phyloP scores from a whole-genome alignment of 2,113 vertebrate genomes.

The Dipodomys ordii region DNA sequence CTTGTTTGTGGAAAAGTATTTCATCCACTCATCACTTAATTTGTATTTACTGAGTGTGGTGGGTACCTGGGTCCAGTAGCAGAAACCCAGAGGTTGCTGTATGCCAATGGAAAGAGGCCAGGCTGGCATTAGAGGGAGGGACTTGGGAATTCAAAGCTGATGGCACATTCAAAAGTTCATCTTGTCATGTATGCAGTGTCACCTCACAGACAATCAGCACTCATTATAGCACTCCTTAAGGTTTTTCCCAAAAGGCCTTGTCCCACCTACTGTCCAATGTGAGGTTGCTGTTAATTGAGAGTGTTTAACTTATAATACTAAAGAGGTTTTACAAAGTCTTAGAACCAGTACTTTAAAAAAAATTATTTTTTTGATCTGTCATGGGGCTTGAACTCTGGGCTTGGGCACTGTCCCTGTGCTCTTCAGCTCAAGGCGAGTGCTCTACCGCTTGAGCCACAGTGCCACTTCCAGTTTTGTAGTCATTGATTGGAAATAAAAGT shows the following conservation, averaged over 20 bases:
- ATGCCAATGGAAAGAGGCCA: too few species aligned
- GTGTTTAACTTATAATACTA: not conserved
- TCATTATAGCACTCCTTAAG: not conserved
- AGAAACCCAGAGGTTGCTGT: too few species aligned
- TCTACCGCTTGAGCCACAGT: too few species aligned
- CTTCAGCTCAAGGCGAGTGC: too few species aligned
- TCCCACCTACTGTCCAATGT: not conserved
- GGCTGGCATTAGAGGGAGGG: not conserved
- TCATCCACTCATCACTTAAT: not conserved
- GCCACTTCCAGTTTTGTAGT: too few species aligned
- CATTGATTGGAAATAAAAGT: too few species aligned
- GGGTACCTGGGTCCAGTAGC: accelerated
- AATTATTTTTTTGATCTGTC: too few species aligned
- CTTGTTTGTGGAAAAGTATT: not conserved
- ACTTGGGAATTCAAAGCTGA: not conserved
- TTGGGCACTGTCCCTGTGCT: too few species aligned
- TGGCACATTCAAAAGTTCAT: not conserved
- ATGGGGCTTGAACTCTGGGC: too few species aligned
- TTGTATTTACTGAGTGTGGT: not conserved
- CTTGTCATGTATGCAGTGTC: not conserved
- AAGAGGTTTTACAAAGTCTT: conserved; percentile 6
- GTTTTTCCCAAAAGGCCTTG: conserved; percentile 18
- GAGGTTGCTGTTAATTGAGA: conserved; percentile 10
- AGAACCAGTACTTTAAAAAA: not conserved
- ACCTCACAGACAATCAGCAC: not conserved